A percentile compares a stretch with the other conserved stretches of the same genome.
Evolutionary conservation across 2,113 vertebrate species (phyloP).

Genomic region (Pelecanus crispus): DNA sequence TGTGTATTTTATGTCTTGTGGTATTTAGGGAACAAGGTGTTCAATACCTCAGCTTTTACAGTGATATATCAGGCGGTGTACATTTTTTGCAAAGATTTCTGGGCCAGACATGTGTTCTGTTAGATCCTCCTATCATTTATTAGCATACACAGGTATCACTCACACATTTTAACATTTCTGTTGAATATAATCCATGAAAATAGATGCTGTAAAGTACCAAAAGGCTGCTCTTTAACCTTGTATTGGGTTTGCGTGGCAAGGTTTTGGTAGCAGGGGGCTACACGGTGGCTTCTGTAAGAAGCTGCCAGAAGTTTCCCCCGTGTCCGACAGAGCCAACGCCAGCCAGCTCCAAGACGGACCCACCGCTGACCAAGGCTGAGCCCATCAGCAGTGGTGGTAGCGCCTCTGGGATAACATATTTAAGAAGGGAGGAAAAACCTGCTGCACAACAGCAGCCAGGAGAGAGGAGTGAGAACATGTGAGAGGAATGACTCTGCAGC

Average conservation of each 20-base stretch:
- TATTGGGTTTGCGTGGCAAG: neutral
- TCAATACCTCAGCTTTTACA: neutral
- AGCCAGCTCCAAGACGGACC: no score
- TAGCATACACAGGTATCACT: neutral
- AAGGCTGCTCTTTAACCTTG: neutral
- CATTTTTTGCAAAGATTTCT: neutral
- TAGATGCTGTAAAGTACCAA: neutral
- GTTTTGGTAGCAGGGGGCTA: neutral
- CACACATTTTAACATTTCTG: neutral
- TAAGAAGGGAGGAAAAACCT: neutral
- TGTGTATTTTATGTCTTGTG: neutral
- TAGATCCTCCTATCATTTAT: neutral
- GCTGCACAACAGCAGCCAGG: neutral
- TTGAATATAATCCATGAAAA: neutral
- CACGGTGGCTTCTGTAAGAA: neutral
- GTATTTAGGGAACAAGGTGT: neutral
- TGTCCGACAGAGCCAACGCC: no score
- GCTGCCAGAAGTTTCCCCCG: neutral
- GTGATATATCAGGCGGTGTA: no score
- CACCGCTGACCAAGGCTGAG: no score
- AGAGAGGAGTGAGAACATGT: neutral
- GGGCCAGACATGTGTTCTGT: neutral
- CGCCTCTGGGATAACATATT: neutral
- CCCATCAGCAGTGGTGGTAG: neutral
- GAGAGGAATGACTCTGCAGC: neutral